A percentile compares a stretch with the other conserved stretches of the same genome.
Conservation (phyloP, 2,797 vertebrate genomes). For the Emydoidea blandingii region DNA sequence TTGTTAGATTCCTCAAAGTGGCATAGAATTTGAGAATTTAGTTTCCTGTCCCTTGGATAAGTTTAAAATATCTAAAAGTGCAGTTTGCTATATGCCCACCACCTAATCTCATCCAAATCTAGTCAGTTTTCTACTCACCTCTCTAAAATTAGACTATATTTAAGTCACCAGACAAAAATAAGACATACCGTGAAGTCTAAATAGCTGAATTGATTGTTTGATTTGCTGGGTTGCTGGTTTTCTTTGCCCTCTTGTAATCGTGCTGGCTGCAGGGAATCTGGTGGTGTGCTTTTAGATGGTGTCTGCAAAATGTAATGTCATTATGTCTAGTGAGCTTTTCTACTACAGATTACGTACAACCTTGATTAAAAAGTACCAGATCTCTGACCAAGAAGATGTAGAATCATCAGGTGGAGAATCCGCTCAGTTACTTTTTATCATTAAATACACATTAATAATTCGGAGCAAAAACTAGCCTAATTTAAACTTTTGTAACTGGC, state of each 20-base stretch:
- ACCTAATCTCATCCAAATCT: not conserved
- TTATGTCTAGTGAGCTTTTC: not conserved
- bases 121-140: not conserved
- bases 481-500: not conserved
- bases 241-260: constrained; percentile 52
- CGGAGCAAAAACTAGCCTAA: too few species aligned
- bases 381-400: not conserved
- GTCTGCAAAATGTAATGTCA: constrained; percentile 52
- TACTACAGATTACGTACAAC: not conserved
- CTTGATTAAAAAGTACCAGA: not conserved
- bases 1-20: not conserved
- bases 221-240: constrained; percentile 27
- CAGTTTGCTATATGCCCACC: not conserved
- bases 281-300: constrained; percentile 32
- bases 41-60: not conserved
- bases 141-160: not conserved
- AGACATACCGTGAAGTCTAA: constrained; percentile 62
- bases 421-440: not conserved
- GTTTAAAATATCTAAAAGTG: not conserved
- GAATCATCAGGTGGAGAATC: not conserved
- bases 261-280: constrained; percentile 27
- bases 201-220: constrained; percentile 30
- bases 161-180: not conserved
- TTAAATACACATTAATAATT: not conserved
- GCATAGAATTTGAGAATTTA: not conserved